Conservation (phyloP, 2,113 vertebrate genomes). For the Corvus moneduloides region DNA sequence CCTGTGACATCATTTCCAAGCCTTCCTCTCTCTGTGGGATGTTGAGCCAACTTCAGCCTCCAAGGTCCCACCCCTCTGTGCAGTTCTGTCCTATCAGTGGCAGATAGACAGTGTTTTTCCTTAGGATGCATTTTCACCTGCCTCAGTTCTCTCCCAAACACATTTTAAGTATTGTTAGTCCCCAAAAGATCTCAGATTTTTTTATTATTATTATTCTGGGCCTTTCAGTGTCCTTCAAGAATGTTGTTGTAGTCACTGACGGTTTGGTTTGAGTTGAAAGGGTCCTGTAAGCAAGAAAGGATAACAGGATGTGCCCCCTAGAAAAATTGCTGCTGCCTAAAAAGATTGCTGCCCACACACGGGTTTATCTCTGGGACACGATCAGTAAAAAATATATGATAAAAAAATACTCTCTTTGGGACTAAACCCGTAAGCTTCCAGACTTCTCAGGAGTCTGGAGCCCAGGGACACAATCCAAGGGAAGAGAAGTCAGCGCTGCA, state of each 20-base stretch:
- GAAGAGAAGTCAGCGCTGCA: neutral
- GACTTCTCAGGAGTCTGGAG: neutral
- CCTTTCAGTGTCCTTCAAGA: neutral
- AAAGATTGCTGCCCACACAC: neutral
- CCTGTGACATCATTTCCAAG: neutral
- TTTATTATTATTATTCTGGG: neutral
- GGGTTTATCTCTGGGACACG: neutral
- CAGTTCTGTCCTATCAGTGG: neutral
- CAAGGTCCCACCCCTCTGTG: neutral
- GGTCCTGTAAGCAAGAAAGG: neutral
- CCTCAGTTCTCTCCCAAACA: neutral
- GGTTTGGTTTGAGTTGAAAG: neutral
- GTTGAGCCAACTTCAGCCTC: neutral
- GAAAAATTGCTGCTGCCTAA: neutral
- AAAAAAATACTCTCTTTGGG: neutral
- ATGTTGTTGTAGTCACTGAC: neutral
- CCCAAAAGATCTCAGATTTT: neutral
- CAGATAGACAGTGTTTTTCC: neutral
- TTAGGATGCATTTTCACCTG: neutral
- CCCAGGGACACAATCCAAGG: neutral
- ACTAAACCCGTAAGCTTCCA: neutral
- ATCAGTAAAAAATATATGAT: neutral
- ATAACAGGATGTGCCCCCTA: neutral
- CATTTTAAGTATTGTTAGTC: neutral
- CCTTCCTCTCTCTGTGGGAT: neutral